Evolutionary conservation across 2,113 vertebrate species (phyloP), one percentile per base, ranked within the genome.

Genomic region (Elaphurus davidianus): DNA sequence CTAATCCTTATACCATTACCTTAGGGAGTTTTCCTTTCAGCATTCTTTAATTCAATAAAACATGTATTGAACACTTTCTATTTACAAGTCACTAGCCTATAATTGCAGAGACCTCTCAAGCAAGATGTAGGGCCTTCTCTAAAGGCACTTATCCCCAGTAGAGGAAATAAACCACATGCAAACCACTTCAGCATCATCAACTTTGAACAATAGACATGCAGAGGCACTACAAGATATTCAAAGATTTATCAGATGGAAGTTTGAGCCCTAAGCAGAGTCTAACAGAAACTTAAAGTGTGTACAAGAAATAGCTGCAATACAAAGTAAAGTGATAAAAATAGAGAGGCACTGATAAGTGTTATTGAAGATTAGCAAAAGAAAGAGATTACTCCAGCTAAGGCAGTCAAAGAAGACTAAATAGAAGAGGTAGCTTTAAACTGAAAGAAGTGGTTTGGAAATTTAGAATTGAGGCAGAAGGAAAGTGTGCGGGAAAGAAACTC

Each of bases 341-440:
- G 45, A 91, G 81, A 81, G 27, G 9, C 71, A 71, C 50, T 55
- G 36, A 50, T 88, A 79, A 81, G 5, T 62, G 19, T 33, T 62
- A 84, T 1, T 60, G 55, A 97, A 67, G 85, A 96, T 55, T 15
- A 96, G 47, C 14, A 64, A 97, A 94, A 47, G 76, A 64, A 95
- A 84, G 50, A 54, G 78, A 86, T 95, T 59, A 50, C 4, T 86
- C 27, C 16, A 54, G 43, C 36, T 16, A 93, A 64, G 23, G 52
- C 28, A 79, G 25, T 90, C 28, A 45, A 91, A 93, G 47, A 90
- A 87, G 17, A 54, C 50, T 27, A 55, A 85, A 60, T 21, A 81
- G 9, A 84, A 86, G 40, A 87, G 23, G 33, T 28, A 7, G 36
- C 23, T 94, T 84, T 64, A 40, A 90, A 93, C 30, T 82, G 50